Conservation (phyloP, 2,888 invertebrate genomes). For the Argynnis bischoffii region DNA sequence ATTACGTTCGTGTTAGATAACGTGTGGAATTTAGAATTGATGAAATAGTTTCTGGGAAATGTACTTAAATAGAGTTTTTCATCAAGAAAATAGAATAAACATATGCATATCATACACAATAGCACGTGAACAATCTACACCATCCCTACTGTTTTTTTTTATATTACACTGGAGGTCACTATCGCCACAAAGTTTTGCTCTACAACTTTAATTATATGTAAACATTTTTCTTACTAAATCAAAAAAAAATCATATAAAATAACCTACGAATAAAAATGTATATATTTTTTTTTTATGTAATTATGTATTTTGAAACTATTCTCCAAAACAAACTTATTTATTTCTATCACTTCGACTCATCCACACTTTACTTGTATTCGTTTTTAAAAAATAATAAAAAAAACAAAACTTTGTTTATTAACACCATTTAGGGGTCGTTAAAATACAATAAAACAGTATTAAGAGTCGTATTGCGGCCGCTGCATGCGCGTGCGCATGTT, state of each 20-base stretch:
- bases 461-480: constrained; percentile 25
- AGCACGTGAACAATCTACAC: too few species aligned
- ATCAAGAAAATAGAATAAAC: not conserved
- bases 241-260: too few species aligned
- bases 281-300: too few species aligned
- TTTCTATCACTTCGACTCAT: not conserved
- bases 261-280: too few species aligned
- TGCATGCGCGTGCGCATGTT: constrained; percentile 11
- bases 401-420: constrained; percentile 34
- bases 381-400: constrained; percentile 21
- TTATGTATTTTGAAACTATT: too few species aligned
- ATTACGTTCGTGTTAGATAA: constrained; percentile 31
- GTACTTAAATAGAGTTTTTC: not conserved
- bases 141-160: too few species aligned
- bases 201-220: too few species aligned
- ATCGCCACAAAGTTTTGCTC: too few species aligned
- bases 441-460: constrained; percentile 36
- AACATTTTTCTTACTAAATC: too few species aligned
- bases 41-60: constrained; percentile 27
- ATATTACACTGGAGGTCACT: too few species aligned
- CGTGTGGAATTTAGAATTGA: constrained; percentile 15
- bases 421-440: constrained; percentile 35
- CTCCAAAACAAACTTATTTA: too few species aligned
- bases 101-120: too few species aligned
- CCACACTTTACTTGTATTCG: not conserved